Evolutionary conservation across 2,113 vertebrate species (phyloP).

Genomic region (Emydura subglobosa): DNA sequence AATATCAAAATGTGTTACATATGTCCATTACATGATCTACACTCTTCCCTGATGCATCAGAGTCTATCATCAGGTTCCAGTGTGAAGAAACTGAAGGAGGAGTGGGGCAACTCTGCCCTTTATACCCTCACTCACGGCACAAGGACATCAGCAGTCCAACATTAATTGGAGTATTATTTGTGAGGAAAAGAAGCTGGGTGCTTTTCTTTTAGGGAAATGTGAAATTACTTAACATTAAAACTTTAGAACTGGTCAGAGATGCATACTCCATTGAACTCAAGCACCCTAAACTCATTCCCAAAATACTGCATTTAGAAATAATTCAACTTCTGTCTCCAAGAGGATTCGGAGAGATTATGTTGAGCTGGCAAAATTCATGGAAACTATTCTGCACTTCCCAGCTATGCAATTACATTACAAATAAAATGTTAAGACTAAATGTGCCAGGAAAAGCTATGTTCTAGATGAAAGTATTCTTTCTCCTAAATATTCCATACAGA

Average conservation of each 20-base stretch:
- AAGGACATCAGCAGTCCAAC: too few relatives aligned
- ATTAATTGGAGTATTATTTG: neutral
- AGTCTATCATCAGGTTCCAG: too few relatives aligned
- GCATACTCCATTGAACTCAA: neutral
- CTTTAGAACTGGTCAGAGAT: neutral
- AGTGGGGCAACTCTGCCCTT: too few relatives aligned
- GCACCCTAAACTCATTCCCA: neutral
- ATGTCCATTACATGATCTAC: too few relatives aligned
- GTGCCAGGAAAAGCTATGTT: neutral
- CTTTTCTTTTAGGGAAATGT: neutral
- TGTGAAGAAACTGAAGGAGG: too few relatives aligned
- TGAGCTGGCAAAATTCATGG: neutral
- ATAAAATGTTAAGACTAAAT: neutral
- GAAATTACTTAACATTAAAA: neutral
- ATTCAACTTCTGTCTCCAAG: neutral
- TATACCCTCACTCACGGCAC: too few relatives aligned
- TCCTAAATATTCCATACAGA: neutral
- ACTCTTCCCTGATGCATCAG: too few relatives aligned
- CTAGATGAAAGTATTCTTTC: neutral
- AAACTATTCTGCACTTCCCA: neutral
- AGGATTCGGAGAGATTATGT: neutral
- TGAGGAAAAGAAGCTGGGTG: neutral
- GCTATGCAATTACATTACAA: neutral
- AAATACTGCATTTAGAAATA: neutral
- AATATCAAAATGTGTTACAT: too few relatives aligned